Percentiles rank a stretch among this genome's conserved stretches.
These are phyloP conservation scores for Conomelus anceps DNA, from an alignment of 2,888 invertebrate species.

Conservation along the genomic window DNA sequence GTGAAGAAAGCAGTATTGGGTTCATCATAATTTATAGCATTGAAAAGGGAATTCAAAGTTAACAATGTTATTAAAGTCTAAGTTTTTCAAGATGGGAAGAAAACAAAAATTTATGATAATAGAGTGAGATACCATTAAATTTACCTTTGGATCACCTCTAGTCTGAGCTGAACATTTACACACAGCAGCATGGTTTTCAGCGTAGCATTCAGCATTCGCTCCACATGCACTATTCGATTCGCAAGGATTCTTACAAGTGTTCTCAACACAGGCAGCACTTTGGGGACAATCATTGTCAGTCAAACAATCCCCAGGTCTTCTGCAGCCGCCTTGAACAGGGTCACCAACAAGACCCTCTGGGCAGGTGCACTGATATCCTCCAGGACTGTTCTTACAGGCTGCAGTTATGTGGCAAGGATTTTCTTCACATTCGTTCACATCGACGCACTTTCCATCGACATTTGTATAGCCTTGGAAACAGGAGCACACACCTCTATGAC, in stretches of 20 bases:
- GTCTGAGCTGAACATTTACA: constrained; percentile 72
- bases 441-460: constrained; percentile 60
- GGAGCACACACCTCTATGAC: constrained; percentile 65
- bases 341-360: constrained; percentile 74
- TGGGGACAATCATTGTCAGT: constrained; percentile 72
- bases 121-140: constrained; percentile 6
- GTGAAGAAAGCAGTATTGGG: no score
- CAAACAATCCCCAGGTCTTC: constrained; percentile 74
- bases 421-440: constrained; percentile 70
- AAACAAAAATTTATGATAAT: not conserved
- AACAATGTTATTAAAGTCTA: no score
- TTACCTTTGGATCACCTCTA: constrained; percentile 62
- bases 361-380: constrained; percentile 71
- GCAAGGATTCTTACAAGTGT: constrained; percentile 73
- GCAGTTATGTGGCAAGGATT: constrained; percentile 76
- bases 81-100: no score
- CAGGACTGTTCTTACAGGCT: constrained; percentile 68
- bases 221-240: constrained; percentile 57
- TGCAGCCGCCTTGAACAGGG: constrained; percentile 63
- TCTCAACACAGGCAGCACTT: constrained; percentile 65
- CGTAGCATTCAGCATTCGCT: constrained; percentile 64
- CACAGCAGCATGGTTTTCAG: constrained; percentile 58
- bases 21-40: no score
- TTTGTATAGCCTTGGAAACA: constrained; percentile 70
- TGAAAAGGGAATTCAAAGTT: no score